A percentile compares a stretch with the other conserved stretches of the same genome.
Conservation (phyloP, 2,797 vertebrate species). For the Alca torda region DNA sequence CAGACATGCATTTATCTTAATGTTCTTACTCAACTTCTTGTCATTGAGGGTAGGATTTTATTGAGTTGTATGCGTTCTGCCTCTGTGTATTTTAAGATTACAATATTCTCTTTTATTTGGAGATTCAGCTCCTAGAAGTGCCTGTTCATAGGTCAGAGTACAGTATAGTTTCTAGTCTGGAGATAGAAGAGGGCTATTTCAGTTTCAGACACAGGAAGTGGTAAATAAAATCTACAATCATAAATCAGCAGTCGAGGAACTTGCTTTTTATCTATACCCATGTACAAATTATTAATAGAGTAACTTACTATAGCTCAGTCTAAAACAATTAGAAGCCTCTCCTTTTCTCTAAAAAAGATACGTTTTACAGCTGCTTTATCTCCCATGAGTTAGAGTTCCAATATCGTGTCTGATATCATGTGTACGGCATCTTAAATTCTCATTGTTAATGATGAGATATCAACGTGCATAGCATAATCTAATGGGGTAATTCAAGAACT, state of each 20-base stretch:
- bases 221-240: neutral
- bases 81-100: neutral
- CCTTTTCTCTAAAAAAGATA: neutral
- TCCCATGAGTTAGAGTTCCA: neutral
- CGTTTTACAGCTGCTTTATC: neutral
- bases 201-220: neutral
- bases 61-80: neutral
- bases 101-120: neutral
- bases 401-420: neutral
- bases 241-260: neutral
- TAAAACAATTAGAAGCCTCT: neutral
- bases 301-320: neutral
- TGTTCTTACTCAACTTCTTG: neutral
- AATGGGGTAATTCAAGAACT: neutral
- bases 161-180: neutral
- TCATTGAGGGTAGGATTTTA: neutral
- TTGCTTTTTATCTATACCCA: neutral
- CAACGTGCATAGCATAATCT: neutral
- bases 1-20: constrained; percentile 17
- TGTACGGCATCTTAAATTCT: neutral
- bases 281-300: neutral
- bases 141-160: neutral
- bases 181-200: neutral
- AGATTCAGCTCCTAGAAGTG: neutral
- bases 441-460: neutral